Evolutionary conservation across 2,797 vertebrate species (phyloP).

Genomic region (Phrynocephalus forsythii): DNA sequence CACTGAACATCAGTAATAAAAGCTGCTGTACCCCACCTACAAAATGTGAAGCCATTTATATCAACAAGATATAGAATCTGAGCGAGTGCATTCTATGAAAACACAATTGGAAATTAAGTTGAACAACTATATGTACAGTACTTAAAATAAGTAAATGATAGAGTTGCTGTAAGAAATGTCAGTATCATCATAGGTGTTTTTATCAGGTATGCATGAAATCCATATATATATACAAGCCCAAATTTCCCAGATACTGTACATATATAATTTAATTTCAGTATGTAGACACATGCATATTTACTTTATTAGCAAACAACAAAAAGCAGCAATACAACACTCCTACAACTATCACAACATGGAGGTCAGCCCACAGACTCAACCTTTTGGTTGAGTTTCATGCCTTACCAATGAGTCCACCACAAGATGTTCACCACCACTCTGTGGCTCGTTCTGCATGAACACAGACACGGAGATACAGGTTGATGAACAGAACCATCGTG

Average conservation of each 20-base stretch:
- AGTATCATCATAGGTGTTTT: neutral
- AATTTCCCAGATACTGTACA: neutral
- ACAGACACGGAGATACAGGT: neutral
- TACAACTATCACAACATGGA: neutral
- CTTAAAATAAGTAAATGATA: constrained; percentile 10
- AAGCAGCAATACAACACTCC: neutral
- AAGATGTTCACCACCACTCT: neutral
- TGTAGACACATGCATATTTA: neutral
- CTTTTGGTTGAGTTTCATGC: constrained; percentile 7
- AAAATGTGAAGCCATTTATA: constrained; percentile 17
- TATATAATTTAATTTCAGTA: neutral
- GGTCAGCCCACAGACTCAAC: neutral
- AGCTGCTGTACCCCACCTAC: neutral
- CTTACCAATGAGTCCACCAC: neutral
- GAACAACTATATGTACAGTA: neutral
- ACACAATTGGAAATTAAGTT: neutral
- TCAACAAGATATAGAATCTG: neutral
- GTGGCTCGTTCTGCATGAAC: neutral
- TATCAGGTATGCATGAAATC: neutral
- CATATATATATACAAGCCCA: neutral
- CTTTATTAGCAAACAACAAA: neutral
- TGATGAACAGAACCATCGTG: neutral
- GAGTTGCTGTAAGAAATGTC: neutral
- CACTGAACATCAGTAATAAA: neutral
- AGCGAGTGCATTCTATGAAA: neutral